Conservation (phyloP, 2,113 vertebrate species). For the Thryonomys swinderianus region DNA sequence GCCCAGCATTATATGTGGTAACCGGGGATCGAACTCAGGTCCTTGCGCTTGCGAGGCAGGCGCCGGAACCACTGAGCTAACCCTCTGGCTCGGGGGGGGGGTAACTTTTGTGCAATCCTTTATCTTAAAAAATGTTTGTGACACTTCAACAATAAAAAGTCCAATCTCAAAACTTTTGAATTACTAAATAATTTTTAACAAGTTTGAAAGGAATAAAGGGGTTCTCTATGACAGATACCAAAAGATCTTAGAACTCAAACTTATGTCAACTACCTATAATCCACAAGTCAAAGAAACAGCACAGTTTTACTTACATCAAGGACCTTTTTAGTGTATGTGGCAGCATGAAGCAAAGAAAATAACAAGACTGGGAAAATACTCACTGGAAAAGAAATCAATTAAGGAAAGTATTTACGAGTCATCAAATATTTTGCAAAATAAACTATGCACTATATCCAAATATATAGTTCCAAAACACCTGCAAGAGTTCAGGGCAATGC, state of each 20-base stretch:
- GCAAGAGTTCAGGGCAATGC: not conserved
- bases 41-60: too few species aligned
- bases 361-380: conserved; percentile 98
- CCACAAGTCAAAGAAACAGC: not conserved
- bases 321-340: conserved; percentile 97
- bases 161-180: conserved; percentile 46
- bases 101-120: not conserved
- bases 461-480: not conserved
- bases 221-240: not conserved
- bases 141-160: conserved; percentile 36
- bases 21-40: too few species aligned
- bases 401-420: conserved; percentile 86
- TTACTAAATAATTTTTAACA: conserved; percentile 27
- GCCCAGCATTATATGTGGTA: too few species aligned
- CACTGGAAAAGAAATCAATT: conserved; percentile 92
- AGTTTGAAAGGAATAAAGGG: not conserved
- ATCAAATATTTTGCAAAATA: conserved; percentile 40
- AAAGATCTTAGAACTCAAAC: conserved; percentile 17
- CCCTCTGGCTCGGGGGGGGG: too few species aligned
- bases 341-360: conserved; percentile 98
- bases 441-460: not conserved
- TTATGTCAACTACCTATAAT: not conserved
- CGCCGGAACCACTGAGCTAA: too few species aligned
- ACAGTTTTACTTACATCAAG: conserved; percentile 94
- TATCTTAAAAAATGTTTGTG: conserved; percentile 16